Evolutionary conservation across 1,140 invertebrate species (phyloP).

Genomic region (Drosophila kikkawai): DNA sequence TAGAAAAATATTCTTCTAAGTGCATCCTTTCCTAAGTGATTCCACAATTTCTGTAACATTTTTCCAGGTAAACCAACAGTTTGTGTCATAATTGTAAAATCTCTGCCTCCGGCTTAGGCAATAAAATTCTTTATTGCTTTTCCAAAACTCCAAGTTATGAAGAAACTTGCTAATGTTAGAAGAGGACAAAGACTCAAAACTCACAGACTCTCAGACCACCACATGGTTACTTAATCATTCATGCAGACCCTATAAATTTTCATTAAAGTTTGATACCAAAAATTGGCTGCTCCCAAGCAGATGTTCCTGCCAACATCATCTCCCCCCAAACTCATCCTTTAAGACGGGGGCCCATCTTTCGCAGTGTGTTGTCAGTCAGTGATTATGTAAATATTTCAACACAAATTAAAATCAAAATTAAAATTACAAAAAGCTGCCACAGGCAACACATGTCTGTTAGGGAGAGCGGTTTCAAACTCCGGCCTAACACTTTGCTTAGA

Average conservation of each 20-base stretch:
- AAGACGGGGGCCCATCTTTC: slow-evolving; percentile 33
- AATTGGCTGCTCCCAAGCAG: slow-evolving; percentile 60
- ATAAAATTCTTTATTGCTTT: slow-evolving; percentile 59
- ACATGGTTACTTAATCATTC: slow-evolving; percentile 76
- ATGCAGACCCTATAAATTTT: slow-evolving; percentile 82
- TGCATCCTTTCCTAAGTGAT: background rate
- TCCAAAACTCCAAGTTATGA: slow-evolving; percentile 50
- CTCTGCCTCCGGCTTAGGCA: slow-evolving; percentile 24
- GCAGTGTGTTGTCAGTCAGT: slow-evolving; percentile 76
- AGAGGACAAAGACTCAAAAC: slow-evolving; percentile 44
- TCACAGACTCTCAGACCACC: slow-evolving; percentile 22
- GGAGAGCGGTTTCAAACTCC: slow-evolving; percentile 20
- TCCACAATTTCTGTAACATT: background rate
- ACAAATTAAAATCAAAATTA: slow-evolving; percentile 84
- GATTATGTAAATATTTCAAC: slow-evolving; percentile 84
- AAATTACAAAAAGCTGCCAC: slow-evolving; percentile 82
- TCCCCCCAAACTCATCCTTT: background rate
- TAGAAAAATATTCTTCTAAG: too few species aligned
- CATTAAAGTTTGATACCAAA: slow-evolving; percentile 80
- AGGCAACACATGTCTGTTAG: slow-evolving; percentile 76
- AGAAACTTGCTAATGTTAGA: slow-evolving; percentile 7
- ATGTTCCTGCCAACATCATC: slow-evolving; percentile 36
- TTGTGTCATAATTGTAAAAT: slow-evolving; percentile 5
- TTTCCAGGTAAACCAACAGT: slow-evolving; percentile 8
- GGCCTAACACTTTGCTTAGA: slow-evolving; percentile 69